Conservation (phyloP, 92 coral and sea anemone genomes). For the Phenganax marumi region DNA sequence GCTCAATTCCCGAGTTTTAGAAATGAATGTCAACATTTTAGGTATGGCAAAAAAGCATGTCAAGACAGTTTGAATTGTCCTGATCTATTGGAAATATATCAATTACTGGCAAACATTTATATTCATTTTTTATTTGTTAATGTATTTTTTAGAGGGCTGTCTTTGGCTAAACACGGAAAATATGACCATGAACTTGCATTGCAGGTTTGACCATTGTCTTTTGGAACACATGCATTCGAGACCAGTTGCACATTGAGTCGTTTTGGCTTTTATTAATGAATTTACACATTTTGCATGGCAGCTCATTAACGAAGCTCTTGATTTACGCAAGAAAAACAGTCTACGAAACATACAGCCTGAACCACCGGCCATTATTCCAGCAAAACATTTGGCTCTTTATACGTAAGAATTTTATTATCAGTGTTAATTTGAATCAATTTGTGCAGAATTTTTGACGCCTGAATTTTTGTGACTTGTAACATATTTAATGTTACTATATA, state of each 20-base stretch:
- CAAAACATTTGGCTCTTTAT: conserved; percentile 79
- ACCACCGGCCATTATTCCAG: conserved; percentile 75
- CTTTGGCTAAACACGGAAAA: conserved; percentile 17
- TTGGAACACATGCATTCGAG: not conserved
- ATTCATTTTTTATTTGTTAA: no score
- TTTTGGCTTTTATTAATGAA: not conserved
- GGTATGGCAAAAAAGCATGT: conserved; percentile 55
- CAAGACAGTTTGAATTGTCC: not conserved
- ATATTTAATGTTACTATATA: conserved; percentile 2
- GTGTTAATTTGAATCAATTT: not conserved
- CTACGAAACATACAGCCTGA: conserved; percentile 45
- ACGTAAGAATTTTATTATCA: conserved; percentile 67
- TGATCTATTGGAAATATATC: not conserved
- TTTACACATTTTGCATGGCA: conserved; percentile 15
- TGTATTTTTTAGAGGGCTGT: conserved; percentile 25
- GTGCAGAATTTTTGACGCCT: not conserved
- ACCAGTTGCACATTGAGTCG: not conserved
- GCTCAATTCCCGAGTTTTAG: conserved; percentile 70
- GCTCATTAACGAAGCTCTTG: conserved; percentile 85
- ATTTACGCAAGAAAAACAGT: conserved; percentile 59
- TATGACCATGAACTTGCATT: conserved; percentile 28
- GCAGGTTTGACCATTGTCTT: conserved; percentile 1
- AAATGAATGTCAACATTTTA: conserved; percentile 70
- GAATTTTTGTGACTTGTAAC: not conserved
- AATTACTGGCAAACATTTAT: no score